These are phyloP conservation scores for Pseudomyrmex concolor DNA, from an alignment of 1,140 invertebrate species.

Conservation along the genomic window DNA sequence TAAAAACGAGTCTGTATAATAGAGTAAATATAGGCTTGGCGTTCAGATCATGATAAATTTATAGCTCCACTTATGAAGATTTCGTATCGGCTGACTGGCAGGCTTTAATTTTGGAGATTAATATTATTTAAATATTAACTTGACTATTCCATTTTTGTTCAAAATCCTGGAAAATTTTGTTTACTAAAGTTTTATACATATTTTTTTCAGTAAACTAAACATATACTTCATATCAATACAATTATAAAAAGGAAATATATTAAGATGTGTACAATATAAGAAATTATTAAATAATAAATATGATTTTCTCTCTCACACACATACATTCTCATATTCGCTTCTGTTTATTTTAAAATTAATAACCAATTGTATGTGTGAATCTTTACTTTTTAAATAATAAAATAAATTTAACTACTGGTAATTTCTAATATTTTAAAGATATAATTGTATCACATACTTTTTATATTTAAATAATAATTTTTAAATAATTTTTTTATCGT, in stretches of 20 bases:
- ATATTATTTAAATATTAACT: too few species aligned
- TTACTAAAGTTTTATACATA: too few species aligned
- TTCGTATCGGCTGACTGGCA: conserved; percentile 61
- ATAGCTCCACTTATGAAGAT: conserved; percentile 82
- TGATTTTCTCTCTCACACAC: not conserved
- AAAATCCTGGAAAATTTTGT: not conserved
- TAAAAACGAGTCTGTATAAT: conserved; percentile 83
- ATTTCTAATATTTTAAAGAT: too few species aligned
- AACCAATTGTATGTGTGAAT: not conserved
- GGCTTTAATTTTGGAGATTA: conserved; percentile 55
- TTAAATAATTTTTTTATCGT: too few species aligned
- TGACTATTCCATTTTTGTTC: not conserved
- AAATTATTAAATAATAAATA: not conserved
- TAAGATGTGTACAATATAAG: too few species aligned
- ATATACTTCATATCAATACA: not conserved
- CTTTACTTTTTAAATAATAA: not conserved
- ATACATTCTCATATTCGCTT: not conserved
- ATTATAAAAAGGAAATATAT: not conserved
- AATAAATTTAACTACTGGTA: not conserved
- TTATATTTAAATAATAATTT: too few species aligned
- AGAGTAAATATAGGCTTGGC: conserved; percentile 84
- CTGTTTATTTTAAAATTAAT: conserved; percentile 1
- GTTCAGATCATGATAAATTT: conserved; percentile 76
- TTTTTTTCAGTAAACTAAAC: not conserved
- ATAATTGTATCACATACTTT: too few species aligned